These are phyloP conservation scores for Muscicapa comitata DNA, from an alignment of 2,797 vertebrate species.

Conservation along the genomic window DNA sequence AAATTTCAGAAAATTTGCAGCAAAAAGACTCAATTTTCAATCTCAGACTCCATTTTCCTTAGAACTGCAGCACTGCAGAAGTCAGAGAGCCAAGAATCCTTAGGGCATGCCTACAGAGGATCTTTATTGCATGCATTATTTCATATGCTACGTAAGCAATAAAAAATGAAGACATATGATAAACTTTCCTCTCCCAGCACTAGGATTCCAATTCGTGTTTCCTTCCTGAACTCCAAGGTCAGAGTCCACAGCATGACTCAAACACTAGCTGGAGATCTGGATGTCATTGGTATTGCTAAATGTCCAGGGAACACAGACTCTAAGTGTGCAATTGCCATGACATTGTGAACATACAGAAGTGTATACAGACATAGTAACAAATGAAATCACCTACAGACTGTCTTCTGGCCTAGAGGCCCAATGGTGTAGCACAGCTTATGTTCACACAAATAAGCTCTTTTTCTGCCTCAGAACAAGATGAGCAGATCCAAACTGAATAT, in stretches of 20 bases:
- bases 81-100: not conserved
- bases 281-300: not conserved
- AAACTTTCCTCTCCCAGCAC: not conserved
- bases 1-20: not conserved
- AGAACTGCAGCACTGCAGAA: not conserved
- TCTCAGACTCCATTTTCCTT: not conserved
- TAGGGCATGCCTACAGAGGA: not conserved
- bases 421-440: not conserved
- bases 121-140: not conserved
- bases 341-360: not conserved
- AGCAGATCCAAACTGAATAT: not conserved
- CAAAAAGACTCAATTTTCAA: not conserved
- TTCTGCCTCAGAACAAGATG: not conserved
- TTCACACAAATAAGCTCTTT: not conserved
- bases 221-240: not conserved
- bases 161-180: not conserved
- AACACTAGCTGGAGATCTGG: not conserved
- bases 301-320: not conserved
- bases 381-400: not conserved
- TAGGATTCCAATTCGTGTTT: not conserved
- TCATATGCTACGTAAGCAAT: rapidly evolving
- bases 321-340: not conserved
- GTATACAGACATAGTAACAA: not conserved
- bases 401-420: not conserved
- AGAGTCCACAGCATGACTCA: not conserved